These are phyloP conservation scores for Drosophila suzukii DNA, from an alignment of 1,140 invertebrate genomes.

Conservation along the genomic window DNA sequence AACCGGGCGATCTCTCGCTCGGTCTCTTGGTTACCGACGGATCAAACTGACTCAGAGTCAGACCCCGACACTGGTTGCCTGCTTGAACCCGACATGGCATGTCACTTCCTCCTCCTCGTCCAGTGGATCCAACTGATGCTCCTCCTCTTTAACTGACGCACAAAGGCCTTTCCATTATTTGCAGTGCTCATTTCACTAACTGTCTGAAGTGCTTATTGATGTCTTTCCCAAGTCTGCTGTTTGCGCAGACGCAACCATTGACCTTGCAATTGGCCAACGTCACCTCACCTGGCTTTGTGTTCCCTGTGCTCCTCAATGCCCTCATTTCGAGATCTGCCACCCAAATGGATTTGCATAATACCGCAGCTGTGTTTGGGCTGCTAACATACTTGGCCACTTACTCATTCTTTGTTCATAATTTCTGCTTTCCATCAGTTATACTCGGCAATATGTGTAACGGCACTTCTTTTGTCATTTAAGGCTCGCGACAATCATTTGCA, in stretches of 20 bases:
- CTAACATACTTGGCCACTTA: slow-evolving; percentile 56
- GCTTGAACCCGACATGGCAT: slow-evolving; percentile 44
- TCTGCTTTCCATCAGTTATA: slow-evolving; percentile 35
- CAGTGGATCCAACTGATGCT: slow-evolving; percentile 1
- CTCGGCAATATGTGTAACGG: slow-evolving; percentile 72
- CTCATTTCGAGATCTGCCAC: slow-evolving; percentile 56
- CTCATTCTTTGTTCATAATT: slow-evolving; percentile 68
- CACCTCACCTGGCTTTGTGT: slow-evolving; percentile 44
- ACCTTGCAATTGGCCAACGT: slow-evolving; percentile 65
- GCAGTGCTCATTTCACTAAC: slow-evolving; percentile 37
- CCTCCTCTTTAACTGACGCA: slow-evolving; percentile 29
- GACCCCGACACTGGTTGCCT: slow-evolving; percentile 10
- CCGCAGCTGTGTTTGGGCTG: slow-evolving; percentile 59
- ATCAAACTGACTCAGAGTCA: slow-evolving; percentile 45
- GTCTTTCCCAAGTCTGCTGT: slow-evolving; percentile 29
- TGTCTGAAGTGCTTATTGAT: slow-evolving; percentile 43
- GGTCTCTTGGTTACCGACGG: slow-evolving; percentile 39
- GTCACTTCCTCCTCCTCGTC: slow-evolving; percentile 46
- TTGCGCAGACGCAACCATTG: slow-evolving; percentile 74
- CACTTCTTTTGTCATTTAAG: slow-evolving; percentile 68
- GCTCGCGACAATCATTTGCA: slow-evolving; percentile 37
- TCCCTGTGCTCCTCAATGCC: slow-evolving; percentile 23
- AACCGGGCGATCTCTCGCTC: slow-evolving; percentile 57
- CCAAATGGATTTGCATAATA: slow-evolving; percentile 68
- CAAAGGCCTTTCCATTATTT: slow-evolving; percentile 54